Base-by-base conservation (phyloP, 2,797 vertebrate species). In the Limosa lapponica region DNA sequence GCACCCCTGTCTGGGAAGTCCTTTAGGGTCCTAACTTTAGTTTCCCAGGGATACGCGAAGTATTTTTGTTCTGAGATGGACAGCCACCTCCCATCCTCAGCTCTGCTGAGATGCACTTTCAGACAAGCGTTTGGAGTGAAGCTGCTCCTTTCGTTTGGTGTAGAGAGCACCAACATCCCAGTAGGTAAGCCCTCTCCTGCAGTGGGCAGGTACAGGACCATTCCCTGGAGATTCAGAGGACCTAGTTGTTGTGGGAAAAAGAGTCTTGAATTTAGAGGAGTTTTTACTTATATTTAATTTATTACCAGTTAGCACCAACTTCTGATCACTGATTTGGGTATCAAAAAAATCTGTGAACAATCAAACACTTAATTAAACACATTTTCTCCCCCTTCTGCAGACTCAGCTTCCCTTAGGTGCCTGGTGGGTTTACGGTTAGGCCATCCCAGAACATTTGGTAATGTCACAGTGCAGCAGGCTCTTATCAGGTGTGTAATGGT, bases 381-480 rank as follows among this genome's bases (percentile, higher is more conserved):
- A 28, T 55, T 67, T 62, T 48, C 27, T 74, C 22, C 27, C 27
- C 22, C 34, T 59, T 80, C 34, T 59, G 39, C 44, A 71, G 44
- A 5, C 44, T 84, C 30, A 30, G 1, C n/a, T 58, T 51, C 44
- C 24, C 44, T 39, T 39, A 32, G 25, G 17, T 51, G 25, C 39
- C 25, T 2, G 1, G 3, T 52, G 30, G 20, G n/a, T 70, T 78
- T 78, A 71, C 0, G 3, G 6, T 57, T 2, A 24, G 36, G 79
- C 24, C 32, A 41, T 48, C 27, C 57, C 49, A 64, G 8, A 51
- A 30, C 39, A 8, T 83, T 71, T 51, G 23, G 24, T 70, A 30
- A 44, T 28, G 49, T 49, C 43, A 22, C 48, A 48, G 20, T 64
- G 57, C 43, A 51, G 23, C 46, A 67, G 39, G 54, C 11, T 66